Conservation (phyloP, 2,888 invertebrate genomes). For the Eurytoma californica region DNA sequence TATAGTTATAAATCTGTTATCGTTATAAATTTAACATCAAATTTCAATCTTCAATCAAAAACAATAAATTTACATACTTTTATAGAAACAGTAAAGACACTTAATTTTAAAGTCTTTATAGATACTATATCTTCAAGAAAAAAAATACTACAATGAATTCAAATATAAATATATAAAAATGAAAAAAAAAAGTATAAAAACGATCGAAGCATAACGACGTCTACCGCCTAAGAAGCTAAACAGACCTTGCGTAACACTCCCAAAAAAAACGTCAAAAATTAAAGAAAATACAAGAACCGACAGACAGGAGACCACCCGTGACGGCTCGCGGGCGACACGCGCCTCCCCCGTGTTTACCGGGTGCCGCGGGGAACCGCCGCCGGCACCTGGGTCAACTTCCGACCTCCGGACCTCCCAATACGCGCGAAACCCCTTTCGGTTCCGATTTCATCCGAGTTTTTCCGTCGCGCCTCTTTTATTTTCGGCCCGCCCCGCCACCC, state of each 20-base stretch:
- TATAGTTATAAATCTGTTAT: too few species aligned
- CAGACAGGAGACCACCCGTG: conserved; percentile 44
- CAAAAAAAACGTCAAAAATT: background rate
- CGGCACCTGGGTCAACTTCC: conserved; percentile 73
- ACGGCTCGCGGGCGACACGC: conserved; percentile 20
- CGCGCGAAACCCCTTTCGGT: conserved; percentile 60
- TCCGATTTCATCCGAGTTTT: conserved; percentile 55
- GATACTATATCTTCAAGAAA: too few species aligned
- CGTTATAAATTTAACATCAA: too few species aligned
- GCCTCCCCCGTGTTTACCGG: conserved; percentile 14
- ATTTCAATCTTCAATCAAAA: too few species aligned
- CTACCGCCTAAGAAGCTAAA: background rate
- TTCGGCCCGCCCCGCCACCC: background rate
- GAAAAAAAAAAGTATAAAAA: too few species aligned
- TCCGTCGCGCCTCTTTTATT: conserved; percentile 26
- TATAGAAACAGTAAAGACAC: too few species aligned
- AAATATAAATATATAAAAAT: background rate
- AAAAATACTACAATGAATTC: too few species aligned
- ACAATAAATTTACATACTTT: too few species aligned
- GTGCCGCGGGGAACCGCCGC: conserved; percentile 40
- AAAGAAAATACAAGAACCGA: background rate
- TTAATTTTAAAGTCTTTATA: too few species aligned
- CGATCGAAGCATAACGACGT: too few species aligned
- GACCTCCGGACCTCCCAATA: conserved; percentile 66
- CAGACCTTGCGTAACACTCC: too few species aligned